phyloP scores from a whole-genome alignment of 2,113 vertebrate genomes.

The Chinchilla lanigera region DNA sequence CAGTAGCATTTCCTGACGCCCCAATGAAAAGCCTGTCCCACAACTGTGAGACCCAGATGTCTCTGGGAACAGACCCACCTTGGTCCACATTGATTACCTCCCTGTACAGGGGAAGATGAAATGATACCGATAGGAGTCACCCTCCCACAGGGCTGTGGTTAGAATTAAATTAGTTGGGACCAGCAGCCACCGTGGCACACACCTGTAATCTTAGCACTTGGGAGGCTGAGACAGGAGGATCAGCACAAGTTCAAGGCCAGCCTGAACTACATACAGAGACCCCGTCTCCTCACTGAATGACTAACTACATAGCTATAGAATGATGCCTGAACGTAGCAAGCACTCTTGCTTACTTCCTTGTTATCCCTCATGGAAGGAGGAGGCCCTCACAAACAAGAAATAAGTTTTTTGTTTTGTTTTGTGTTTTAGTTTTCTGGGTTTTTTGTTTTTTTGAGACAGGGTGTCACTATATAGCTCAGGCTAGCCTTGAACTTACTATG shows the following conservation, averaged over 20 bases:
- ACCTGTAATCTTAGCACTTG: background rate
- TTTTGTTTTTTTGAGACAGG: background rate
- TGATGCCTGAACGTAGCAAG: background rate
- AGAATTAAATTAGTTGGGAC: background rate
- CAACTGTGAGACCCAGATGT: background rate
- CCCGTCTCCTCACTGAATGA: background rate
- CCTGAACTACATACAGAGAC: background rate
- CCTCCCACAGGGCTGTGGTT: background rate
- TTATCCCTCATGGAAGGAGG: background rate
- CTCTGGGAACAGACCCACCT: background rate
- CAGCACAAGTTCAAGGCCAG: background rate
- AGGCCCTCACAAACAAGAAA: background rate
- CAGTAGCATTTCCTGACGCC: background rate
- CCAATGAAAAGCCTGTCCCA: too few species aligned
- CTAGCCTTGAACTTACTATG: background rate
- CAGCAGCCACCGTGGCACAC: background rate
- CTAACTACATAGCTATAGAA: background rate
- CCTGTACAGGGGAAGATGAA: background rate
- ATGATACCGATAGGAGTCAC: background rate
- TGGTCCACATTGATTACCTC: background rate
- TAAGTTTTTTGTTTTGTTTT: background rate
- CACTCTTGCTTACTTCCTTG: background rate
- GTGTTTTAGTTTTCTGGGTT: background rate
- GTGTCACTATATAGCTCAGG: background rate
- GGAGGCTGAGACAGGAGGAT: background rate